phyloP scores from a whole-genome alignment of 2,113 vertebrate species.

The cattle (Bos taurus) region DNA sequence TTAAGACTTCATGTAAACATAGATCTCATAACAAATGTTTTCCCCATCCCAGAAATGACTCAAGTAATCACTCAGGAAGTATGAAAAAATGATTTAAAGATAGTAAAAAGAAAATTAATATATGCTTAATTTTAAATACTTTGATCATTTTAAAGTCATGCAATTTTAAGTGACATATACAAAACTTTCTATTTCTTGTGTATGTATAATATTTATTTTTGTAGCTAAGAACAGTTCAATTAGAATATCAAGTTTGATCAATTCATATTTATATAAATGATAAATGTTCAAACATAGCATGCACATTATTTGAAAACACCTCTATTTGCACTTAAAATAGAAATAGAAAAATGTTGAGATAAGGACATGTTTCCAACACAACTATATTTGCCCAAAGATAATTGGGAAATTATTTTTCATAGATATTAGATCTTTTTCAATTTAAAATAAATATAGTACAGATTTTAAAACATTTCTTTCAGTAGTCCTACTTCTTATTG shows the following conservation, averaged over 20 bases:
- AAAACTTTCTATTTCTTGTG: conserved; percentile 24
- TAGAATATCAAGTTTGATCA: conserved; percentile 53
- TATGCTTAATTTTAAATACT: conserved; percentile 70
- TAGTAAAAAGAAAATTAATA: conserved; percentile 58
- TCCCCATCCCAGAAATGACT: not conserved
- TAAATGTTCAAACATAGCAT: conserved; percentile 53
- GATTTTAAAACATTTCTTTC: not conserved
- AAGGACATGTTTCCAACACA: conserved; percentile 45
- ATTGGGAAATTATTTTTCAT: conserved; percentile 43
- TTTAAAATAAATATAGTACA: not conserved
- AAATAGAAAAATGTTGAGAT: not conserved
- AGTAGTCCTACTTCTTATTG: not conserved
- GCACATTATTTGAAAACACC: conserved; percentile 49
- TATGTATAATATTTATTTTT: conserved; percentile 25
- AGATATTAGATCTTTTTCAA: not conserved
- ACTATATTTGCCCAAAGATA: conserved; percentile 36
- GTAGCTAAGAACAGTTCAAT: conserved; percentile 51
- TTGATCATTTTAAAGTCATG: conserved; percentile 57
- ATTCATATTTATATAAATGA: conserved; percentile 37
- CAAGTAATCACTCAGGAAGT: conserved; percentile 31
- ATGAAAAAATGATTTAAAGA: conserved; percentile 53
- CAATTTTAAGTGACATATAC: conserved; percentile 64
- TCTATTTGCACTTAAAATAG: conserved; percentile 55
- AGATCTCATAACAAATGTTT: conserved; percentile 33
- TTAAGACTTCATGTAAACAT: conserved; percentile 51